Conservation (phyloP, 2,888 invertebrate genomes). For the Xestia rhomboidea region DNA sequence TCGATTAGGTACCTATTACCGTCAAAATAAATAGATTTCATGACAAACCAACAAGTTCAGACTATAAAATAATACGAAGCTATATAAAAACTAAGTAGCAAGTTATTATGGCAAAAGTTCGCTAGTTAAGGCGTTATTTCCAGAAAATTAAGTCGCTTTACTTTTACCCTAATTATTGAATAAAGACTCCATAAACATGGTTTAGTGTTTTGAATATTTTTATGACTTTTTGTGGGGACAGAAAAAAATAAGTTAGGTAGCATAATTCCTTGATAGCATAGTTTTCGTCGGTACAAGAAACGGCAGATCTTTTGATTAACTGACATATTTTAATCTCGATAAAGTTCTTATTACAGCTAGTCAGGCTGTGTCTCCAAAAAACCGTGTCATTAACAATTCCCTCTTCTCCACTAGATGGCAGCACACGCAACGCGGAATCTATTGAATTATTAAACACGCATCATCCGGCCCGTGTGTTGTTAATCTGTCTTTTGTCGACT, state of each 20-base stretch:
- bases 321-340: background rate
- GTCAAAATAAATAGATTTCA: conserved; percentile 32
- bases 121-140: conserved; percentile 50
- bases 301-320: background rate
- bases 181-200: conserved; percentile 43
- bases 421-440: conserved; percentile 50
- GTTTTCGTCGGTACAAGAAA: background rate
- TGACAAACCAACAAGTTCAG: conserved; percentile 25
- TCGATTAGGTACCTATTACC: background rate
- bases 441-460: conserved; percentile 81
- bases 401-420: conserved; percentile 21
- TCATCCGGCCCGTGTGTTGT: conserved; percentile 72
- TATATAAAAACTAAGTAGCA: conserved; percentile 56
- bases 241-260: background rate
- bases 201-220: conserved; percentile 35
- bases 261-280: background rate
- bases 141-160: conserved; percentile 56
- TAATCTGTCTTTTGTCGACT: conserved; percentile 83
- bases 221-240: background rate
- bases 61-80: conserved; percentile 48
- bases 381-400: background rate
- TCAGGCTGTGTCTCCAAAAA: background rate
- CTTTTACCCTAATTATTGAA: conserved; percentile 53
- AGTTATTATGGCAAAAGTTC: conserved; percentile 59
- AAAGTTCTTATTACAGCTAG: background rate